A percentile compares a stretch with the other conserved stretches of the same genome.
Evolutionary conservation across 2,797 vertebrate species (phyloP).

Genomic region (Lagorchestes hirsutus): DNA sequence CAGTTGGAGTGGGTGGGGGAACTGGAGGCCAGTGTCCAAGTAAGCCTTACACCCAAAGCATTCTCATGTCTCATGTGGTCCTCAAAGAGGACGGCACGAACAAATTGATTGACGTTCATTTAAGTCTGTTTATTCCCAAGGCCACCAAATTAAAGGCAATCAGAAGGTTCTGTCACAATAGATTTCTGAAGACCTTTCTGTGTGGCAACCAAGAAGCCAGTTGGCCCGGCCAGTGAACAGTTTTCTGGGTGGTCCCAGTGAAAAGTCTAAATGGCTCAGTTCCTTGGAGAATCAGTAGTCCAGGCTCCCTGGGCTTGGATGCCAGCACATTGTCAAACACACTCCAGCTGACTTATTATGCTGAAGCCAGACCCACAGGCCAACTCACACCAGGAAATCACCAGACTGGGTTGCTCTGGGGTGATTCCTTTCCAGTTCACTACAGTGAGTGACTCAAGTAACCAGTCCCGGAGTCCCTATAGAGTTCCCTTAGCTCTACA

Average conservation of each 20-base stretch:
- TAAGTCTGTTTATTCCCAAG: neutral
- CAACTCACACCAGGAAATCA: constrained; percentile 8
- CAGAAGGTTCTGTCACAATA: constrained; percentile 2
- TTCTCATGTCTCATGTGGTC: neutral
- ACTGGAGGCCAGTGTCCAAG: neutral
- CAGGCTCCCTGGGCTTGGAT: neutral
- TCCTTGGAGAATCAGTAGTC: constrained; percentile 10
- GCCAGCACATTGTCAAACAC: neutral
- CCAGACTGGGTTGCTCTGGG: neutral
- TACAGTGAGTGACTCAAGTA: neutral
- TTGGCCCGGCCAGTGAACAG: neutral
- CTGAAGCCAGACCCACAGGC: constrained; percentile 4
- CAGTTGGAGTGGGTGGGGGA: neutral
- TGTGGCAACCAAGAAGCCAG: neutral
- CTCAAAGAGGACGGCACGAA: neutral
- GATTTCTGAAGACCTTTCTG: neutral
- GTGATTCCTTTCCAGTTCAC: neutral
- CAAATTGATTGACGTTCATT: neutral
- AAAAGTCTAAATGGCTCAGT: neutral
- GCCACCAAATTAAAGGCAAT: constrained; percentile 5
- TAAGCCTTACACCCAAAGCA: neutral
- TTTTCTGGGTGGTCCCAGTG: neutral
- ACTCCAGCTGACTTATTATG: neutral
- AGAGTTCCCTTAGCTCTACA: neutral
- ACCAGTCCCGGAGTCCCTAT: neutral